Conservation (phyloP, 2,888 invertebrate genomes). For the Tribolium freemani region DNA sequence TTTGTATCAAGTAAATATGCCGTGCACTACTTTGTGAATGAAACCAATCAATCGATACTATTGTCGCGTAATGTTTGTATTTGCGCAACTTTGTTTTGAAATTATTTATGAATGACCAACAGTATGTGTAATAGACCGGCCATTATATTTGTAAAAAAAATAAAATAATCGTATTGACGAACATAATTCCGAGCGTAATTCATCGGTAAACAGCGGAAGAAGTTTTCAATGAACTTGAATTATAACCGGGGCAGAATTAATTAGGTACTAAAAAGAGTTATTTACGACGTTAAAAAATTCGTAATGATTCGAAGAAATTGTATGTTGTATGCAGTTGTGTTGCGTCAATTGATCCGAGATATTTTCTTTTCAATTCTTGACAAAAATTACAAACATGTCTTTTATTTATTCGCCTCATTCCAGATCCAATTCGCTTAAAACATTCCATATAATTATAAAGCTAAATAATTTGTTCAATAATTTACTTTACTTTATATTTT, state of each 20-base stretch:
- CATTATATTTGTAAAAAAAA: no score
- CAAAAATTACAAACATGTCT: no score
- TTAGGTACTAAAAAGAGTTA: not conserved
- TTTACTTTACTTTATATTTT: no score
- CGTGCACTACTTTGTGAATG: slow-evolving; percentile 10
- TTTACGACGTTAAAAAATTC: not conserved
- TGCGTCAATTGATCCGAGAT: no score
- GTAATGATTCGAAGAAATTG: not conserved
- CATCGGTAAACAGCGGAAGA: not conserved
- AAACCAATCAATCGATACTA: slow-evolving; percentile 4
- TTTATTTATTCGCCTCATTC: no score
- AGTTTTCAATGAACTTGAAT: not conserved
- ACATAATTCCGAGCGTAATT: not conserved
- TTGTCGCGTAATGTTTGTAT: not conserved
- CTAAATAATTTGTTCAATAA: no score
- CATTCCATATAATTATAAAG: no score
- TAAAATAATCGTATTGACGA: not conserved
- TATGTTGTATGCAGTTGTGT: no score
- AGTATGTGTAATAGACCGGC: no score
- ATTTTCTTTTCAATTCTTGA: no score
- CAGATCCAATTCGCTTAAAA: no score
- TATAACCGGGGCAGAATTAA: not conserved
- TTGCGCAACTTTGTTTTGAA: not conserved
- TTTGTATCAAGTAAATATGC: not conserved
- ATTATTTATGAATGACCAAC: not conserved